phyloP scores from a whole-genome alignment of 2,888 invertebrate genomes.

The Zele albiditarsus region DNA sequence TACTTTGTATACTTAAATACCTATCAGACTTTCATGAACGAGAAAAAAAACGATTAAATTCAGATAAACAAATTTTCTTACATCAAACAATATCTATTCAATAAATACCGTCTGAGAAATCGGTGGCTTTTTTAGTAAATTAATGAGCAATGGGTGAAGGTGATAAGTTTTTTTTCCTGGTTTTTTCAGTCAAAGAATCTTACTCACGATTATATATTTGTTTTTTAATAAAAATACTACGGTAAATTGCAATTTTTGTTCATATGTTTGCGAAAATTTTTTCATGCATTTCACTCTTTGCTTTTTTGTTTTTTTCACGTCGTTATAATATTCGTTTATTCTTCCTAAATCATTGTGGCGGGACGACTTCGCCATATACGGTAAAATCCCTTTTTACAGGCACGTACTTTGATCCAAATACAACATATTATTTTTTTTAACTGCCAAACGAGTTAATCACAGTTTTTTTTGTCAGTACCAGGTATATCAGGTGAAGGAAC shows the following conservation, averaged over 20 bases:
- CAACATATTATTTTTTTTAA: constrained; percentile 22
- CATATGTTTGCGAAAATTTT: not conserved
- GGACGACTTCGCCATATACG: constrained; percentile 18
- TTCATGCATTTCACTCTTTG: not conserved
- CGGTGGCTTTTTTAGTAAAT: not conserved
- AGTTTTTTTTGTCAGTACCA: constrained; percentile 26
- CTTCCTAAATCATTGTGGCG: not conserved
- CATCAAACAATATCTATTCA: not conserved
- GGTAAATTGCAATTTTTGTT: not conserved
- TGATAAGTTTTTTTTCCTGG: not conserved
- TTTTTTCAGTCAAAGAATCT: not conserved
- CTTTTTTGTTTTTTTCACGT: not conserved
- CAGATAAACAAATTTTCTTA: not conserved
- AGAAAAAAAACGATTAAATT: not conserved
- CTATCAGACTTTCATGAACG: constrained; percentile 39
- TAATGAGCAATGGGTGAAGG: constrained; percentile 2
- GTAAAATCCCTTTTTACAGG: constrained; percentile 25
- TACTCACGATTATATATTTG: not conserved
- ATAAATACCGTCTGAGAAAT: not conserved
- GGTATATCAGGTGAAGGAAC: constrained; percentile 33
- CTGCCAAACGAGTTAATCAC: constrained; percentile 30
- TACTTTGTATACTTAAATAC: constrained; percentile 30
- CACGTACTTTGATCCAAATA: constrained; percentile 23
- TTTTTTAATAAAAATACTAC: not conserved
- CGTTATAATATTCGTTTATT: not conserved